A percentile compares a stretch with the other conserved stretches of the same genome.
Conservation (phyloP, 2,797 vertebrate species). For the Enteromius thamalakanensis region DNA sequence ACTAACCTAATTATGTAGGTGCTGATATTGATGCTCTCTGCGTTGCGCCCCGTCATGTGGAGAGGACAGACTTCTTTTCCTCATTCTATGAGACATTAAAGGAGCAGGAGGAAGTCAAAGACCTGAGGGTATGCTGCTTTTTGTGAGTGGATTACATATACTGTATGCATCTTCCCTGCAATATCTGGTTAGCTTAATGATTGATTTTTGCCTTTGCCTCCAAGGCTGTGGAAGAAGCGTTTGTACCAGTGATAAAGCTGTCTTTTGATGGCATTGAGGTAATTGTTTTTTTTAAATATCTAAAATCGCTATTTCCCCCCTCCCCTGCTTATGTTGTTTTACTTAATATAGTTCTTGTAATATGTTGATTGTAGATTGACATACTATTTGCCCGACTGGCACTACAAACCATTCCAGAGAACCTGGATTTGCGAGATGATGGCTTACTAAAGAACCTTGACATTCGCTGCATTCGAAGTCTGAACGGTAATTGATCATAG, state of each 20-base stretch:
- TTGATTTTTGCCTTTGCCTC: conserved; percentile 6
- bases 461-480: conserved; percentile 87
- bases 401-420: conserved; percentile 85
- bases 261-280: conserved; percentile 91
- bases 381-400: conserved; percentile 88
- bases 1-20: conserved; percentile 69
- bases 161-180: not conserved
- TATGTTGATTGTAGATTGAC: conserved; percentile 78
- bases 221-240: conserved; percentile 88
- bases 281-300: conserved; percentile 46
- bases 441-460: conserved; percentile 85
- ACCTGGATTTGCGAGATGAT: conserved; percentile 86
- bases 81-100: conserved; percentile 91
- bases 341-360: not conserved
- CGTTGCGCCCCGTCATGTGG: conserved; percentile 87
- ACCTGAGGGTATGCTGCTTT: conserved; percentile 78
- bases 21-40: conserved; percentile 92
- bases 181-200: not conserved
- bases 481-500: conserved; percentile 78
- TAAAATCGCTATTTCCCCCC: not conserved
- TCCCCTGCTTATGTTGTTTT: not conserved
- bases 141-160: not conserved
- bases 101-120: conserved; percentile 89
- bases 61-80: conserved; percentile 88
- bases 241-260: conserved; percentile 90